A percentile compares a stretch with the other conserved stretches of the same genome.
Conservation (phyloP, 2,797 vertebrate genomes). For the Strix occidentalis region DNA sequence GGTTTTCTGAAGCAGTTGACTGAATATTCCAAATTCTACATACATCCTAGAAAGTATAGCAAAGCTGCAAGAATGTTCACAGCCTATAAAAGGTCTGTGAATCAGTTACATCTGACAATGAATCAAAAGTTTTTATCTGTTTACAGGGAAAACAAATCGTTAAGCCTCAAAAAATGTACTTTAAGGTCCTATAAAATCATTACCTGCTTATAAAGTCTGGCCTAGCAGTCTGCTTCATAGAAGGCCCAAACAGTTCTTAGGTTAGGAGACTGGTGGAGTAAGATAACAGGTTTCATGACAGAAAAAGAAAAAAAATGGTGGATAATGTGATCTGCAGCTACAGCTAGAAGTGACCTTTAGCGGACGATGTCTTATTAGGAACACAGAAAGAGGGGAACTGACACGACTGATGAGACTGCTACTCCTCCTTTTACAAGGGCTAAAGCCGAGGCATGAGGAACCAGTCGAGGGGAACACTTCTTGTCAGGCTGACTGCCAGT, state of each 20-base stretch:
- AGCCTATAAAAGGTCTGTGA: neutral
- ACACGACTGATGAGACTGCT: neutral
- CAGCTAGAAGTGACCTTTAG: neutral
- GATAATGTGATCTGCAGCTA: neutral
- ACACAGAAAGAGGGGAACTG: neutral
- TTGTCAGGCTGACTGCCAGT: neutral
- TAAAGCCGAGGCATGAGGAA: neutral
- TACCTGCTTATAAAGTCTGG: neutral
- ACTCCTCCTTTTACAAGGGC: neutral
- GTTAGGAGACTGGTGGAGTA: neutral
- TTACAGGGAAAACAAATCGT: neutral
- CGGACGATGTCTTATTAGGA: neutral
- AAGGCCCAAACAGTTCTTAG: neutral
- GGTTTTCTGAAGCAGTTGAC: neutral
- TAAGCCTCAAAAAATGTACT: neutral
- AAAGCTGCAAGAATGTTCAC: neutral
- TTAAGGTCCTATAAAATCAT: neutral
- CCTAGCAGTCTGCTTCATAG: neutral
- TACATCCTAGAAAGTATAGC: neutral
- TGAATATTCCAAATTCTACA: neutral
- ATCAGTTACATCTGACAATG: neutral
- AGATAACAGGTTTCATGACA: neutral
- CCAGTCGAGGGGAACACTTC: neutral
- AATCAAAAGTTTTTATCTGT: neutral
- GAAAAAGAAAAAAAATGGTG: neutral